Percentiles rank a stretch among this genome's conserved stretches.
Conservation (phyloP, 1,140 invertebrate genomes). For the Geopemphigus sp. region DNA sequence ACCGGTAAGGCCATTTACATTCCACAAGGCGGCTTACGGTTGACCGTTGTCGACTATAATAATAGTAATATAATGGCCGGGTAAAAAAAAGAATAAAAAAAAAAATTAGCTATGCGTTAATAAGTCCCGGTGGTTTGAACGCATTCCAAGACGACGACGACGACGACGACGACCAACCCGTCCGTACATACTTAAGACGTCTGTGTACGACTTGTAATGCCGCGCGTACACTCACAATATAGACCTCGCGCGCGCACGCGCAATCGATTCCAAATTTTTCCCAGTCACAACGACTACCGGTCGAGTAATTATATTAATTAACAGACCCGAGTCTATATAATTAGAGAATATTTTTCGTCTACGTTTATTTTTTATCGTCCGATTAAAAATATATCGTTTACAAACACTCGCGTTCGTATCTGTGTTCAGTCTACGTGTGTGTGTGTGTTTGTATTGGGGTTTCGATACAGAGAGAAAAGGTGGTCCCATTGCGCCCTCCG, state of each 20-base stretch:
- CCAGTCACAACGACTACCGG: slow-evolving; percentile 13
- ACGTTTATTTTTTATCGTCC: not conserved
- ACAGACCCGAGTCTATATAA: not conserved
- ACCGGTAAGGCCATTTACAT: not conserved
- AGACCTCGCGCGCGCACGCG: too few relatives aligned
- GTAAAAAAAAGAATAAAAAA: not conserved
- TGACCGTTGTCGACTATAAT: not conserved
- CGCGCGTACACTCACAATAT: too few relatives aligned
- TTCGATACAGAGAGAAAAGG: too few relatives aligned
- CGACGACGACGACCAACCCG: too few relatives aligned
- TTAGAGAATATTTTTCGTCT: not conserved
- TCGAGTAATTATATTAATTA: slow-evolving; percentile 29
- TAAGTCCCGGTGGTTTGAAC: slow-evolving; percentile 4
- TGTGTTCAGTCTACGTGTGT: too few relatives aligned
- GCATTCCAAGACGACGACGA: not conserved
- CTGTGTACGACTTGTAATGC: too few relatives aligned
- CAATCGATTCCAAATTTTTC: not conserved
- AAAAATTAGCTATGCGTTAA: slow-evolving; percentile 16
- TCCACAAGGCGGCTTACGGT: not conserved
- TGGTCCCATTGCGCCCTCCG: too few relatives aligned
- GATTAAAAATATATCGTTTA: slow-evolving; percentile 23
- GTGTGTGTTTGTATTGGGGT: too few relatives aligned
- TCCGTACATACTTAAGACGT: too few relatives aligned
- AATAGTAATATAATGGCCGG: not conserved
- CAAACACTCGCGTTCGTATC: too few relatives aligned